phyloP scores from a whole-genome alignment of 2,797 vertebrate species.

The Pangasius krempfi region DNA sequence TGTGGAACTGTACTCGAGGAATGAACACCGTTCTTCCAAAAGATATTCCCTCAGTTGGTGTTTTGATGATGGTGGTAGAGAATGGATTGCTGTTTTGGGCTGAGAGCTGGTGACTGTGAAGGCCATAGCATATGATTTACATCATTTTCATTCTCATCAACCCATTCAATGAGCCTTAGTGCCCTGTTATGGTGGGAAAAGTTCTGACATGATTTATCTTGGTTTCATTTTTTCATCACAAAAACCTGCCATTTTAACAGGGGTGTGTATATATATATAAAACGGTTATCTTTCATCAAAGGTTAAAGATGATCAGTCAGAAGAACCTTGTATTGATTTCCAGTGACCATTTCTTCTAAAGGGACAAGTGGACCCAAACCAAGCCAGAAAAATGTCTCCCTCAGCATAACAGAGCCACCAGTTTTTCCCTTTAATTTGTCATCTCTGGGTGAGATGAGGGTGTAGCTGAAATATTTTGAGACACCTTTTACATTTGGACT shows the following conservation, averaged over 20 bases:
- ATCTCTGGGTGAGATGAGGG: slow-evolving; percentile 1
- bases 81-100: background rate
- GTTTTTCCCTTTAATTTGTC: slow-evolving; percentile 6
- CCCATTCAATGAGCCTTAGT: background rate
- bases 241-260: no score
- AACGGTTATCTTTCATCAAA: background rate
- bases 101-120: background rate
- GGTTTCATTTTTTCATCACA: no score
- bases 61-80: background rate
- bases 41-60: background rate
- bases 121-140: background rate
- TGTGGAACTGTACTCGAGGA: background rate
- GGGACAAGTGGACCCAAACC: background rate
- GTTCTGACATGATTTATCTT: no score
- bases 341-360: background rate
- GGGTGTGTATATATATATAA: no score
- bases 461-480: slow-evolving; percentile 22
- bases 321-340: background rate
- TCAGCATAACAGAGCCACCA: background rate
- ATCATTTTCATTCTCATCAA: background rate
- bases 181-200: background rate
- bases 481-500: slow-evolving; percentile 26
- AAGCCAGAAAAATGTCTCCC: background rate
- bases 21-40: background rate
- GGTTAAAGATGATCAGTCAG: slow-evolving; percentile 3